Percentiles rank a stretch among this genome's conserved stretches.
phyloP scores from a whole-genome alignment of 2,888 invertebrate genomes.

The Carabus problematicus region DNA sequence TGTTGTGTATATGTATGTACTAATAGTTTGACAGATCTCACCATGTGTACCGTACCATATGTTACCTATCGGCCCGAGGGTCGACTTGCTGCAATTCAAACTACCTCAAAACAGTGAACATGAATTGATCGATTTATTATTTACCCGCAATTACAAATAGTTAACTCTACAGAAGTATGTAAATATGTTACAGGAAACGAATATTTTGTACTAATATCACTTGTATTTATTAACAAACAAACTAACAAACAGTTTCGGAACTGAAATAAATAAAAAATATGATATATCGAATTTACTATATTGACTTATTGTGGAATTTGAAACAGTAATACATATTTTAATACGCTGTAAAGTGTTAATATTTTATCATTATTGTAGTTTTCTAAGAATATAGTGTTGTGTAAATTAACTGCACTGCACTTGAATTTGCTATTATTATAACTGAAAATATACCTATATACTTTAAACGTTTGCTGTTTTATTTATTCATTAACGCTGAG shows the following conservation, averaged over 20 bases:
- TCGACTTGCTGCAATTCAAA: constrained; percentile 39
- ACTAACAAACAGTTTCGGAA: constrained; percentile 43
- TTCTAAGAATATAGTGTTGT: constrained; percentile 36
- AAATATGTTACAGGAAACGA: constrained; percentile 41
- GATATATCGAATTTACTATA: constrained; percentile 38
- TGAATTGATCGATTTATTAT: constrained; percentile 34
- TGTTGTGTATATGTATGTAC: not conserved
- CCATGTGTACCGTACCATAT: constrained; percentile 24
- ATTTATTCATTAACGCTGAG: no score
- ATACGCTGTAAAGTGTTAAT: constrained; percentile 27
- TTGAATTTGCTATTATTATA: constrained; percentile 39
- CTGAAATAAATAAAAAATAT: constrained; percentile 42
- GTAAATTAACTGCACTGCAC: constrained; percentile 36
- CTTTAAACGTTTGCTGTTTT: constrained; percentile 20
- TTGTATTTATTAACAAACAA: constrained; percentile 39
- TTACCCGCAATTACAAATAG: constrained; percentile 32
- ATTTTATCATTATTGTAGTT: constrained; percentile 30
- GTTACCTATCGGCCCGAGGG: constrained; percentile 30
- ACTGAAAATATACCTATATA: constrained; percentile 38
- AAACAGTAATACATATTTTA: constrained; percentile 26
- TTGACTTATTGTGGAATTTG: constrained; percentile 32
- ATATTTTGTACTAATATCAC: constrained; percentile 43
- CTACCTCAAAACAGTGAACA: constrained; percentile 40
- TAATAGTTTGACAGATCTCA: constrained; percentile 33
- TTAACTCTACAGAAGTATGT: constrained; percentile 33